A percentile compares a stretch with the other conserved stretches of the same genome.
Conservation (phyloP, 2,113 vertebrate genomes). For the Pungitius pungitius region DNA sequence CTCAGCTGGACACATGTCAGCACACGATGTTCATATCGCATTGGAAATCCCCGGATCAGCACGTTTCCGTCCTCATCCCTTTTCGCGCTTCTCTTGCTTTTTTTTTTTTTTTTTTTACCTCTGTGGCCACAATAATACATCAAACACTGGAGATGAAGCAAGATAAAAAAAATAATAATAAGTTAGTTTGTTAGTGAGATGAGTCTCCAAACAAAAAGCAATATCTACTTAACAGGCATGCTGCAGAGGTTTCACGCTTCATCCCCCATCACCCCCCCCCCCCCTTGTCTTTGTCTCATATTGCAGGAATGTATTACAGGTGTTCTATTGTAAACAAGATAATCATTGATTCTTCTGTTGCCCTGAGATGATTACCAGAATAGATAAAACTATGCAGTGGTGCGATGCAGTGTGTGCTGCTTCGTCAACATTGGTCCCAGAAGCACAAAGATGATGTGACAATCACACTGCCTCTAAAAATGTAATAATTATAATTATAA, state of each 20-base stretch:
- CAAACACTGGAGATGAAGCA: slow-evolving; percentile 32
- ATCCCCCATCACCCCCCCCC: slow-evolving; percentile 18
- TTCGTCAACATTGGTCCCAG: slow-evolving; percentile 28
- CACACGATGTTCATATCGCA: slow-evolving; percentile 17
- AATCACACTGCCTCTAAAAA: slow-evolving; percentile 3
- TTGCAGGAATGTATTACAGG: slow-evolving; percentile 69
- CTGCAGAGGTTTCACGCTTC: slow-evolving; percentile 41
- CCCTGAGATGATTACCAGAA: slow-evolving; percentile 63
- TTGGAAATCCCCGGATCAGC: slow-evolving; percentile 12
- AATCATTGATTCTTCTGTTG: slow-evolving; percentile 67
- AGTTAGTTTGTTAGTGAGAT: neutral
- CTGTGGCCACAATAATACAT: slow-evolving; percentile 27
- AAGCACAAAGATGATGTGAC: slow-evolving; percentile 50
- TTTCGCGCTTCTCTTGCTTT: neutral
- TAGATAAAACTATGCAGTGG: slow-evolving; percentile 31
- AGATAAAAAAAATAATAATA: slow-evolving; percentile 18
- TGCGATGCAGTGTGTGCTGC: slow-evolving; percentile 23
- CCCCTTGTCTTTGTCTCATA: slow-evolving; percentile 32
- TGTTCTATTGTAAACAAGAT: slow-evolving; percentile 65
- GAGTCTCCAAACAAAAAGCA: slow-evolving; percentile 54
- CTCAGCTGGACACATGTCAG: slow-evolving; percentile 22
- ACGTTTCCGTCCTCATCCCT: slow-evolving; percentile 3
- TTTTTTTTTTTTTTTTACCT: slow-evolving; percentile 4
- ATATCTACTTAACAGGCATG: slow-evolving; percentile 56
- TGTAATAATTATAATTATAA: neutral